Conservation (phyloP, 2,888 invertebrate species). For the Griposia aprilina region DNA sequence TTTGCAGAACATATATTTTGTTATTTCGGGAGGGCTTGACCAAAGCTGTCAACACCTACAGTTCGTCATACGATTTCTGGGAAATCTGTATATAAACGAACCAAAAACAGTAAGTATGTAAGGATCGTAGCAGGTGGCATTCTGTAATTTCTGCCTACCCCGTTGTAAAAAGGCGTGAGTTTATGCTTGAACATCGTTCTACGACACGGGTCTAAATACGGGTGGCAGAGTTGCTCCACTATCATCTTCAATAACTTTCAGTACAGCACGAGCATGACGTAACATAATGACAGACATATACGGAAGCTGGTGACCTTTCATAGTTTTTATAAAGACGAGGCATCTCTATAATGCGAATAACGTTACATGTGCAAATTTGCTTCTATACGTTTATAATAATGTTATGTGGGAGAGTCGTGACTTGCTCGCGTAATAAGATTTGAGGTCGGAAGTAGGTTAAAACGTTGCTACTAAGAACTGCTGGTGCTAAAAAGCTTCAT, state of each 20-base stretch:
- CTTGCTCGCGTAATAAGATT: not conserved
- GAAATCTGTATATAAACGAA: too few species aligned
- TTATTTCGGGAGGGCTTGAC: too few species aligned
- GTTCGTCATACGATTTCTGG: too few species aligned
- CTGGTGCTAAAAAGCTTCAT: not conserved
- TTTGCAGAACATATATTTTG: too few species aligned
- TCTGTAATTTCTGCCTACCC: not conserved
- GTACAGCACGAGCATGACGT: constrained; percentile 11
- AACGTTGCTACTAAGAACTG: not conserved
- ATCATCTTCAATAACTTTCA: constrained; percentile 3
- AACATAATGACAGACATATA: constrained; percentile 45
- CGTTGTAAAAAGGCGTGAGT: not conserved
- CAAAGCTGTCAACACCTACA: too few species aligned
- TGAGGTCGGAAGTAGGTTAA: not conserved
- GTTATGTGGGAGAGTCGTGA: not conserved
- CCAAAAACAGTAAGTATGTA: too few species aligned
- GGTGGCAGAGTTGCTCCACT: not conserved
- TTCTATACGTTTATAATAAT: not conserved
- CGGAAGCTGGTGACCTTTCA: constrained; percentile 62
- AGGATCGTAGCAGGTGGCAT: too few species aligned
- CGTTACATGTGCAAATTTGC: constrained; percentile 5
- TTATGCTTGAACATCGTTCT: not conserved
- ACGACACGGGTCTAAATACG: not conserved
- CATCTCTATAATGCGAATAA: not conserved
- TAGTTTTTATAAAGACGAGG: constrained; percentile 44